Base-by-base conservation (phyloP, 1,140 invertebrate species). In the Drosophila virilis region DNA sequence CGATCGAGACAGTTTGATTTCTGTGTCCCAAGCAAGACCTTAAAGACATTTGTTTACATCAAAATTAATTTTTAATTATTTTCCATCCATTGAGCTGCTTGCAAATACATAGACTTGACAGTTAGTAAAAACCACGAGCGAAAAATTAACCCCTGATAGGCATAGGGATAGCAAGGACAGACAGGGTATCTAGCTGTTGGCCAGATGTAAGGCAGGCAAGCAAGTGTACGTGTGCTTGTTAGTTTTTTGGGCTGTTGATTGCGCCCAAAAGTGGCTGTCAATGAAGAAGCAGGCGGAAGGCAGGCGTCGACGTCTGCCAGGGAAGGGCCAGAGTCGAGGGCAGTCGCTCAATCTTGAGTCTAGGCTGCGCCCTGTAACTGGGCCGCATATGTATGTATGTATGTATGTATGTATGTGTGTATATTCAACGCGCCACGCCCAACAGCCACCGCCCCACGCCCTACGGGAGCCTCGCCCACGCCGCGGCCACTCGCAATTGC, bases 401-500 rank as follows among this genome's bases (percentile, higher is more conserved):
- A 17, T 17, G 17, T 32, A 13, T 42, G 22, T 32, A 13, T 42
- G 22, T 28, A 17, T 17, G 17, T 32, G 9, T 42, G 22, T 28
- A 28, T 28, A 28, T 37, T 6, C 35, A 38, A 28, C 17, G 32
- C 17, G 17, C 50, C 40, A 15, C 43, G 0, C 10, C 10, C 15
- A n/a, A 5, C 35, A 28, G 4, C 22, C 22, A 28, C 22, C 22
- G 22, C 33, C 15, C 50, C 40, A 12, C 43, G 0, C 6, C 10
- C 15, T n/a, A 5, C 35, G n/a, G 9, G 22, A 6, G 7, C 4
- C 22, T 6, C 13, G 22, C 32, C 13, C 40, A 4, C 51, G 2
- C 38, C 70, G 55, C 58, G 59, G 61, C 72, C 74, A 88, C 79
- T 88, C 83, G 83, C 79, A 70, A 76, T 80, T 70, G 79, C 84